Percentiles rank a stretch among this genome's conserved stretches.
phyloP scores from a whole-genome alignment of 2,888 invertebrate genomes.

The Eudasyphora cyanicolor region DNA sequence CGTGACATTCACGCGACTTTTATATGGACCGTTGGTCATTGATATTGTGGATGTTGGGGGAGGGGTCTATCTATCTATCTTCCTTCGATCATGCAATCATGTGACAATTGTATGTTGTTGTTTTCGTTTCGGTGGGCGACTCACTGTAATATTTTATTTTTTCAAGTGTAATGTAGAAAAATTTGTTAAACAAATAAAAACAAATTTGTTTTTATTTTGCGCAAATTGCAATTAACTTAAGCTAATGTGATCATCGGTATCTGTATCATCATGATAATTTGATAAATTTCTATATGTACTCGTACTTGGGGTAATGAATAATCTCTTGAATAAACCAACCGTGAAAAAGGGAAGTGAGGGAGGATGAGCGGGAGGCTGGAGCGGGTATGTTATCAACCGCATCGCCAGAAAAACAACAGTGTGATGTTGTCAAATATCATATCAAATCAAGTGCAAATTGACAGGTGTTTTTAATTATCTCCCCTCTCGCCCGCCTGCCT shows the following conservation, averaged over 20 bases:
- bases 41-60: too few species aligned
- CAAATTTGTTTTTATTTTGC: neutral
- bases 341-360: neutral
- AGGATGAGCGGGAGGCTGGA: neutral
- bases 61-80: too few species aligned
- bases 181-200: neutral
- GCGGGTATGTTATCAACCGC: neutral
- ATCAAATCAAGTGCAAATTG: constrained; percentile 49
- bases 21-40: constrained; percentile 31
- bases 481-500: constrained; percentile 12
- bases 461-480: constrained; percentile 54
- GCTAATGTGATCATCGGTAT: constrained; percentile 9
- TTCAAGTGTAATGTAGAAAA: neutral
- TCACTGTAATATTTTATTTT: constrained; percentile 15
- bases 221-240: constrained; percentile 34
- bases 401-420: too few species aligned
- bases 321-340: neutral
- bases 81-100: constrained; percentile 42
- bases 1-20: constrained; percentile 55
- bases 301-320: neutral
- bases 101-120: constrained; percentile 36
- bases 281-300: neutral
- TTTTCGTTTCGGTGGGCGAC: neutral
- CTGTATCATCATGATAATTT: too few species aligned
- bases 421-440: constrained; percentile 34